Conservation (phyloP, 2,113 vertebrate genomes). For the Nycticryphes semicollaris region DNA sequence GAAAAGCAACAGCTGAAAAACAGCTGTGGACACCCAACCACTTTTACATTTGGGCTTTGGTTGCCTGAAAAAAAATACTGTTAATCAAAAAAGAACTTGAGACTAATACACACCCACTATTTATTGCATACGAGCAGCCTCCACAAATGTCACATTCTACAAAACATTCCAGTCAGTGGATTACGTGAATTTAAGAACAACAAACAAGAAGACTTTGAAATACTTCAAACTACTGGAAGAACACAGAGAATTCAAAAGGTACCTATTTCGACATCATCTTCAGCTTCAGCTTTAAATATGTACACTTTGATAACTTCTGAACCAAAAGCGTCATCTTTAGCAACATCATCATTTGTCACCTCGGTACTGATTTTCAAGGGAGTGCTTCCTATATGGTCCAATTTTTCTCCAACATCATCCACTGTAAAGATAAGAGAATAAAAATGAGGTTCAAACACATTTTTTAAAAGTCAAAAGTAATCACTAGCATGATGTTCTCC, state of each 20-base stretch:
- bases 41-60: neutral
- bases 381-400: conserved; percentile 91
- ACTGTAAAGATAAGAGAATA: conserved; percentile 77
- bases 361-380: conserved; percentile 95
- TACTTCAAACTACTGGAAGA: neutral
- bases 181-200: neutral
- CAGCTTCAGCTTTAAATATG: conserved; percentile 99
- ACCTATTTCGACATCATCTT: conserved; percentile 98
- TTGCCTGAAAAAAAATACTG: neutral
- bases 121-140: neutral
- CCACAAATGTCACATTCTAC: neutral
- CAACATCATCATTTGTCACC: conserved; percentile 88
- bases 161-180: neutral
- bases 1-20: neutral
- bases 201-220: neutral
- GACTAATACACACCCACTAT: neutral
- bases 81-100: neutral
- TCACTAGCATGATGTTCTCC: neutral
- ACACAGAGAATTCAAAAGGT: conserved; percentile 22
- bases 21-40: neutral
- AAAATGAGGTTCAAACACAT: conserved; percentile 6
- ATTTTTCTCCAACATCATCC: conserved; percentile 96
- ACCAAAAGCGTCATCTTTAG: conserved; percentile 91
- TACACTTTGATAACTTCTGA: conserved; percentile 99
- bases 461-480: neutral